These are phyloP conservation scores for Stomorhina lunata DNA, from an alignment of 2,888 invertebrate species.

Conservation along the genomic window DNA sequence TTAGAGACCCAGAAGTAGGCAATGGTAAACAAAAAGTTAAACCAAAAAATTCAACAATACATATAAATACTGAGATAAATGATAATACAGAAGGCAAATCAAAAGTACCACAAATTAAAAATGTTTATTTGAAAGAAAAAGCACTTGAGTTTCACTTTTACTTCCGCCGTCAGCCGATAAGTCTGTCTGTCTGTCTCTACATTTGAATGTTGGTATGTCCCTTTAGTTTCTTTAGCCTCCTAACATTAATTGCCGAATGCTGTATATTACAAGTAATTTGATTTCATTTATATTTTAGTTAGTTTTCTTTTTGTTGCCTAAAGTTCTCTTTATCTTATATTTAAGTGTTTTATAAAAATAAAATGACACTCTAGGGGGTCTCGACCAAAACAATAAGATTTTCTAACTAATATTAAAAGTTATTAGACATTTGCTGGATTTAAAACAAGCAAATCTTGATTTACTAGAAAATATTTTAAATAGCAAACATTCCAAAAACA, in stretches of 20 bases:
- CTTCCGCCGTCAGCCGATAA: too few species aligned
- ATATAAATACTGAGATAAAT: neutral
- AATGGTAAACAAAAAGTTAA: neutral
- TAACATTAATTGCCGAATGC: too few species aligned
- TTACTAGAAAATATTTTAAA: neutral
- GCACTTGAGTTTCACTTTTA: too few species aligned
- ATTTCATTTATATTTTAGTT: conserved; percentile 6
- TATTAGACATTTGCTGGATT: too few species aligned
- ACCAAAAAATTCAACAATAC: neutral
- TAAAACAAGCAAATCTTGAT: neutral
- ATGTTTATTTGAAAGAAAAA: too few species aligned
- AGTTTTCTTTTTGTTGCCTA: neutral
- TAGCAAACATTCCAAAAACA: too few species aligned
- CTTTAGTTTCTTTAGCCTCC: too few species aligned
- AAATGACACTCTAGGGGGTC: conserved; percentile 4
- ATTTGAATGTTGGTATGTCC: too few species aligned
- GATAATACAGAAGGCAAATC: neutral
- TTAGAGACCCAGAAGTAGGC: neutral
- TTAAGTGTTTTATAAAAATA: neutral
- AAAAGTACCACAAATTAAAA: neutral
- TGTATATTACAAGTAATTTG: neutral
- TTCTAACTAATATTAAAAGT: too few species aligned
- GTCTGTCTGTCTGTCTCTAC: too few species aligned
- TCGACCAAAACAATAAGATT: neutral
- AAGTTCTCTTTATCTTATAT: neutral